Evolutionary conservation across 1,140 invertebrate species (phyloP).

Genomic region (Hylyphantes graminicola): DNA sequence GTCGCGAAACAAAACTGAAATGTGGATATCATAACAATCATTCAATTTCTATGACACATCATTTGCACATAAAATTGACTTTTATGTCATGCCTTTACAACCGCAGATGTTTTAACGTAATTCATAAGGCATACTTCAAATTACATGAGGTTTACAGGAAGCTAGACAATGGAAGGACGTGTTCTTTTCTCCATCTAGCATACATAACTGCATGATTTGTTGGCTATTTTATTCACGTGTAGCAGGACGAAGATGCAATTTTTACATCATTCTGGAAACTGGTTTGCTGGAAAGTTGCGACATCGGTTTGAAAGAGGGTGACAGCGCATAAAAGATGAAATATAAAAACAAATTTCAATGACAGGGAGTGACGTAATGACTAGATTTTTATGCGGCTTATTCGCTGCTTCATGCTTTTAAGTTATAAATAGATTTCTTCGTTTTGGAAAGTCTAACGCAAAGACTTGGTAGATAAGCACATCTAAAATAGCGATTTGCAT

Average conservation of each 20-base stretch:
- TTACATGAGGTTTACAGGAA: slow-evolving; percentile 5
- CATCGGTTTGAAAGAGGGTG: slow-evolving; percentile 37
- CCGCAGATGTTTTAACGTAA: slow-evolving; percentile 8
- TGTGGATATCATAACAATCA: too few species aligned
- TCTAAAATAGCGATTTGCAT: too few species aligned
- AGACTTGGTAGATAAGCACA: too few species aligned
- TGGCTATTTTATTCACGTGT: slow-evolving; percentile 45
- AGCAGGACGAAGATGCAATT: background rate
- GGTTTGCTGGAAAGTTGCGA: slow-evolving; percentile 26
- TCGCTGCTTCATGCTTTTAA: slow-evolving; percentile 1
- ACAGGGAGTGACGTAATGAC: slow-evolving; percentile 33
- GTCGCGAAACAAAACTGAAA: too few species aligned
- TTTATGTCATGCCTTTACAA: background rate
- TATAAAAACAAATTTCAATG: slow-evolving; percentile 47
- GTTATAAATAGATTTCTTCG: too few species aligned
- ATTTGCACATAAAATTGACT: too few species aligned
- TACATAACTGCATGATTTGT: slow-evolving; percentile 26
- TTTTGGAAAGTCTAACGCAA: too few species aligned
- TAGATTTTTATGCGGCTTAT: background rate
- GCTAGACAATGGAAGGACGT: slow-evolving; percentile 34
- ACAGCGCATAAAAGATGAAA: slow-evolving; percentile 18
- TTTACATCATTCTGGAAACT: slow-evolving; percentile 32
- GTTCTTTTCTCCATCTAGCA: background rate
- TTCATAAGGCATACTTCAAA: background rate
- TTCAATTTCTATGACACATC: too few species aligned